Evolutionary conservation across 2,888 invertebrate species (phyloP).

Genomic region (Scaptomyza reducta): DNA sequence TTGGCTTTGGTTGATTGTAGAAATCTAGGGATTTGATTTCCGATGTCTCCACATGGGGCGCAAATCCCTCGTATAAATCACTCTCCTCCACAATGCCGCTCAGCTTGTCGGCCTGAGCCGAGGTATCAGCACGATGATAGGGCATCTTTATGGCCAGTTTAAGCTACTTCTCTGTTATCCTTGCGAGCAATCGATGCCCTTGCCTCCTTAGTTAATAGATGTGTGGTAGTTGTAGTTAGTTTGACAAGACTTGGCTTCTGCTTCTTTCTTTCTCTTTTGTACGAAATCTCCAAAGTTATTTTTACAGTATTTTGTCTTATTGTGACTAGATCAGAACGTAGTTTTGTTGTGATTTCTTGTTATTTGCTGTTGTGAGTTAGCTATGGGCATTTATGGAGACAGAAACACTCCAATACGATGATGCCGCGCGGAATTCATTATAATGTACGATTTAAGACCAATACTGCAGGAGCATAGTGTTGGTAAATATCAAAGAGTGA

Average conservation of each 20-base stretch:
- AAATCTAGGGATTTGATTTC: conserved; percentile 87
- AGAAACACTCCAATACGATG: conserved; percentile 84
- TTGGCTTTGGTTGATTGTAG: conserved; percentile 82
- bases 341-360: conserved; percentile 20
- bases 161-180: not conserved
- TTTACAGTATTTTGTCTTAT: conserved; percentile 43
- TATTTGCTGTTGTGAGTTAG: conserved; percentile 23
- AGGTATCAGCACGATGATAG: conserved; percentile 82
- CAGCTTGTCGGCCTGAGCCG: conserved; percentile 87
- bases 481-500: conserved; percentile 34
- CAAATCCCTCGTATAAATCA: conserved; percentile 91
- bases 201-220: conserved; percentile 7
- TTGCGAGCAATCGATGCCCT: conserved; percentile 16
- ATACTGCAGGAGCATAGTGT: conserved; percentile 80
- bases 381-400: conserved; percentile 81
- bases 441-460: conserved; percentile 76
- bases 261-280: not conserved
- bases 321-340: conserved; percentile 73
- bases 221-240: not conserved
- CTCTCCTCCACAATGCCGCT: conserved; percentile 90
- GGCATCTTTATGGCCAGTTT: conserved; percentile 82
- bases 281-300: conserved; percentile 26
- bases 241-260: conserved; percentile 19
- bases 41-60: conserved; percentile 92
- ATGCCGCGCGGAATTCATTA: conserved; percentile 84